phyloP scores from a whole-genome alignment of 2,888 invertebrate species.

The Odontomyia ornata region DNA sequence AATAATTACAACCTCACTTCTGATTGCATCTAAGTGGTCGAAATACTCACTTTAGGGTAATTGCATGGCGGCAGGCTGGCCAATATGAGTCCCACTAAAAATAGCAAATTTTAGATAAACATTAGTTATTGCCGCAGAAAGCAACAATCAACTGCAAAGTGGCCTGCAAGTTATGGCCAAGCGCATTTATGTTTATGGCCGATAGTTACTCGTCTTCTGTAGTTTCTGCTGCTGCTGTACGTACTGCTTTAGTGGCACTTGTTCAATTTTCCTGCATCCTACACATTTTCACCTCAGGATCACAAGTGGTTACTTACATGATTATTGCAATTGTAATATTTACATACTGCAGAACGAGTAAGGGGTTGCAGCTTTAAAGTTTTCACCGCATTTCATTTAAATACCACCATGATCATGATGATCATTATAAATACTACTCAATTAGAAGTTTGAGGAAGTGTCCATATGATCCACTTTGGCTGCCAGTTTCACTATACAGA shows the following conservation, averaged over 20 bases:
- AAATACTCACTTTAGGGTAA: constrained; percentile 41
- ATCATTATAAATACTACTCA: too few relatives aligned
- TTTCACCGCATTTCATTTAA: too few relatives aligned
- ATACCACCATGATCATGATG: too few relatives aligned
- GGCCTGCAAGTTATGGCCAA: constrained; percentile 6
- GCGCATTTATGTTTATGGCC: not conserved
- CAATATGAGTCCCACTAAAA: constrained; percentile 13
- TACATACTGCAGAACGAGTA: too few relatives aligned
- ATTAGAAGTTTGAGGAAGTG: too few relatives aligned
- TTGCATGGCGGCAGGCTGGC: not conserved
- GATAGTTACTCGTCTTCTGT: not conserved
- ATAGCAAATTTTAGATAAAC: constrained; percentile 41
- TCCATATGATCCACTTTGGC: too few relatives aligned
- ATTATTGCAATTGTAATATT: constrained; percentile 29
- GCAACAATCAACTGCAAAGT: constrained; percentile 27
- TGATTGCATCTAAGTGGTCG: constrained; percentile 31
- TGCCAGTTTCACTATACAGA: too few relatives aligned
- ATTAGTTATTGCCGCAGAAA: constrained; percentile 27
- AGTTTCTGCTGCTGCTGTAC: not conserved
- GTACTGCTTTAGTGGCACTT: constrained; percentile 14
- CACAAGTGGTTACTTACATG: constrained; percentile 34
- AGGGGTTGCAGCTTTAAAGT: too few relatives aligned
- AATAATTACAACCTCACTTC: constrained; percentile 17
- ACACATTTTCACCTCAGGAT: constrained; percentile 24
- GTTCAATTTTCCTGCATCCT: constrained; percentile 35